These are phyloP conservation scores for Lochmaea crataegi DNA, from an alignment of 2,888 invertebrate genomes.

Conservation along the genomic window DNA sequence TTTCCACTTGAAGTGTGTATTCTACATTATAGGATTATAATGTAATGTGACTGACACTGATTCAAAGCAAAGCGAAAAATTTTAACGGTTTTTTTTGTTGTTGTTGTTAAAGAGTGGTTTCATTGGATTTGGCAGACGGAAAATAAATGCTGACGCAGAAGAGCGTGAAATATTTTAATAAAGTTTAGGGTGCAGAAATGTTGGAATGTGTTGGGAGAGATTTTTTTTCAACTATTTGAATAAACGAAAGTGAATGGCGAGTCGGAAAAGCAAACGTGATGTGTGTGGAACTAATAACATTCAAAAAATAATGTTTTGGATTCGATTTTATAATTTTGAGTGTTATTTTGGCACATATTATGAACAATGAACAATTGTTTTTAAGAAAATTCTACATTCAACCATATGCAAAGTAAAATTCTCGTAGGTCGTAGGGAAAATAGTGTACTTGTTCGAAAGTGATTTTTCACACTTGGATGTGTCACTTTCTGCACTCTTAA, in stretches of 20 bases:
- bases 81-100: background rate
- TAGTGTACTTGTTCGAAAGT: too few relatives aligned
- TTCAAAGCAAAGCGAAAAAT: conserved; percentile 27
- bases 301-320: too few relatives aligned
- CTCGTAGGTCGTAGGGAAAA: too few relatives aligned
- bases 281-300: too few relatives aligned
- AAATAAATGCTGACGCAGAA: conserved; percentile 24
- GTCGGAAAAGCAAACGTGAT: too few relatives aligned
- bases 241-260: background rate
- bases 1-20: background rate
- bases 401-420: too few relatives aligned
- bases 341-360: too few relatives aligned
- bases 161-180: conserved; percentile 23
- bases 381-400: too few relatives aligned
- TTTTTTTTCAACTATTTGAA: background rate
- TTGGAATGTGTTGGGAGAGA: background rate
- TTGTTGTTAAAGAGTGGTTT: background rate
- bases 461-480: too few relatives aligned
- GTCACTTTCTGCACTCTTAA: too few relatives aligned
- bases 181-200: conserved; percentile 3
- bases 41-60: conserved; percentile 23
- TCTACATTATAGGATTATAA: conserved; percentile 23
- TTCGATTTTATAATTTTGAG: too few relatives aligned
- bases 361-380: too few relatives aligned
- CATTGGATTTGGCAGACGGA: conserved; percentile 27